Percentiles rank a stretch among this genome's conserved stretches.
phyloP scores from a whole-genome alignment of 2,113 vertebrate genomes.

The Empidonax traillii region DNA sequence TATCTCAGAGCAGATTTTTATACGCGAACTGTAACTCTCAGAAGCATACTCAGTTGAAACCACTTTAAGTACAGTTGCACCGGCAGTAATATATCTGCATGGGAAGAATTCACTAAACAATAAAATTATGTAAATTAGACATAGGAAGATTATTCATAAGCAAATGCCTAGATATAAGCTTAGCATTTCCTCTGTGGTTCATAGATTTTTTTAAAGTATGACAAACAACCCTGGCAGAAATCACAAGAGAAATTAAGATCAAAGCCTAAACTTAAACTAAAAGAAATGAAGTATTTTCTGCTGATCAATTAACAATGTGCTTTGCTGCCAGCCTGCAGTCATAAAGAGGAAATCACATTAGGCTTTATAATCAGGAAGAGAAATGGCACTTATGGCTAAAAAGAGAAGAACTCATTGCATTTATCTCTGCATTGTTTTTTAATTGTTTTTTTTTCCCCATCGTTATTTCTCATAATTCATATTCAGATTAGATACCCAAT shows the following conservation, averaged over 20 bases:
- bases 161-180: conserved; percentile 47
- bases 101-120: conserved; percentile 69
- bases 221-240: conserved; percentile 42
- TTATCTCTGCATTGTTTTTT: conserved; percentile 47
- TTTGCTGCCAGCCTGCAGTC: conserved; percentile 22
- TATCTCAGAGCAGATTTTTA: conserved; percentile 52
- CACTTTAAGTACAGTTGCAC: conserved; percentile 65
- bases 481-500: conserved; percentile 71
- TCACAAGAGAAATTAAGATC: conserved; percentile 54
- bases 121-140: conserved; percentile 68
- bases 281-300: conserved; percentile 11
- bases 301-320: conserved; percentile 26
- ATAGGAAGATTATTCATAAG: conserved; percentile 63
- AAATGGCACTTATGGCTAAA: not conserved
- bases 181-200: conserved; percentile 23
- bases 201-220: conserved; percentile 30
- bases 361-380: conserved; percentile 35
- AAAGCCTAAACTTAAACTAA: conserved; percentile 34
- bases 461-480: conserved; percentile 52
- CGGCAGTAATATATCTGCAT: conserved; percentile 66
- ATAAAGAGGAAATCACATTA: conserved; percentile 45
- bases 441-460: conserved; percentile 1
- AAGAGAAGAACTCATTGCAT: conserved; percentile 3
- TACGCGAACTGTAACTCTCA: conserved; percentile 49
- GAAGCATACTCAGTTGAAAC: conserved; percentile 61